These are phyloP conservation scores for Pachymerium ferrugineum DNA, from an alignment of 2,888 invertebrate genomes.

Conservation along the genomic window DNA sequence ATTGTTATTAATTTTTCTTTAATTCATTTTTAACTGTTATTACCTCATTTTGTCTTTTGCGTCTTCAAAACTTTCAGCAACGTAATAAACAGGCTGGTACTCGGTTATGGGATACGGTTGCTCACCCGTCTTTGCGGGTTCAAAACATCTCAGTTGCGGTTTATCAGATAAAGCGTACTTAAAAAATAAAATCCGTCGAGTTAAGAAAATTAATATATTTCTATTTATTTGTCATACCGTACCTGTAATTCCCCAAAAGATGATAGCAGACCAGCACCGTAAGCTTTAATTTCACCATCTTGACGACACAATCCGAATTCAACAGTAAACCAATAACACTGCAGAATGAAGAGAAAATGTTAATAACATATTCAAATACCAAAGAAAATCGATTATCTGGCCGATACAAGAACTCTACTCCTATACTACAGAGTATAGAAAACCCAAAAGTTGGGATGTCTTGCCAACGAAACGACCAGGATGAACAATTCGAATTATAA, in stretches of 20 bases:
- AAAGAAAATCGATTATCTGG: too few relatives aligned
- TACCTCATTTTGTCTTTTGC: conserved; percentile 97
- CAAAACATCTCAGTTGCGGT: conserved; percentile 78
- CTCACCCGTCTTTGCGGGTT: conserved; percentile 75
- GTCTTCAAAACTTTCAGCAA: conserved; percentile 90
- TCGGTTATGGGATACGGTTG: conserved; percentile 96
- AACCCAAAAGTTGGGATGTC: too few relatives aligned
- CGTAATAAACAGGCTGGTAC: conserved; percentile 93
- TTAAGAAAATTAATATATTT: not conserved
- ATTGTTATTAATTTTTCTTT: not conserved
- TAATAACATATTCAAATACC: conserved; percentile 2
- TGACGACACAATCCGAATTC: conserved; percentile 98
- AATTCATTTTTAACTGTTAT: conserved; percentile 45
- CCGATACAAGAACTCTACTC: too few relatives aligned
- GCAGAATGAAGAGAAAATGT: too few relatives aligned
- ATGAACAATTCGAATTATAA: too few relatives aligned
- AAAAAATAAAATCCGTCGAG: conserved; percentile 6
- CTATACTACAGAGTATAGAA: too few relatives aligned
- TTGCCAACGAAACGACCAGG: too few relatives aligned
- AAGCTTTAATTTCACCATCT: conserved; percentile 85
- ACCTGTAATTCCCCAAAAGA: conserved; percentile 89
- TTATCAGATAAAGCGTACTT: conserved; percentile 80
- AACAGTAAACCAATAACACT: conserved; percentile 97
- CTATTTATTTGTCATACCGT: conserved; percentile 1
- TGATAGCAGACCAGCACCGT: conserved; percentile 95